Conservation (phyloP, 53 echinoderm and acorn worm species). For the Apostichopus leukothele region DNA sequence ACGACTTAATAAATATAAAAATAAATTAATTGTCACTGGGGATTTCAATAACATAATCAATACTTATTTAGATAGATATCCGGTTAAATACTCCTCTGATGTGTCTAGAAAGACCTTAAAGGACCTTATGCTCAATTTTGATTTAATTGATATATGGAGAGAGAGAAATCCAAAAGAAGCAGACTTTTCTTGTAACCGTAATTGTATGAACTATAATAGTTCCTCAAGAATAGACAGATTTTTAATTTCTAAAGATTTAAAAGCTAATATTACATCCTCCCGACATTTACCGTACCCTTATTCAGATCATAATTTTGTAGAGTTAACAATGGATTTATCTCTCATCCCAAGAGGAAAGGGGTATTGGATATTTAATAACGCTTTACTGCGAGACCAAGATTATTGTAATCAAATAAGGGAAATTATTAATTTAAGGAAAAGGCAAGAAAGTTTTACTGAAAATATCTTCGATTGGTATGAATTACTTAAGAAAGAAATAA, state of each 20-base stretch:
- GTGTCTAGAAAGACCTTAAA: background rate
- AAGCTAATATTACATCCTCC: background rate
- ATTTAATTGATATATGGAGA: background rate
- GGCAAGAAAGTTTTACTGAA: background rate
- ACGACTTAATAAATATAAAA: background rate
- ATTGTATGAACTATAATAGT: background rate
- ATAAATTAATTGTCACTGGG: background rate
- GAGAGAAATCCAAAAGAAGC: background rate
- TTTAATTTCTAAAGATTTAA: background rate
- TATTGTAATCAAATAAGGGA: background rate
- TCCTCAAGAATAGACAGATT: constrained; percentile 9
- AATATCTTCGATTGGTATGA: background rate
- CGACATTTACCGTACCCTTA: background rate
- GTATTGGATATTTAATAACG: constrained; percentile 9
- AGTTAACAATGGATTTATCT: background rate
- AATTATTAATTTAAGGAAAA: background rate
- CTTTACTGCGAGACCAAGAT: background rate
- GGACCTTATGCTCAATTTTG: background rate
- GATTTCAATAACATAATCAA: background rate
- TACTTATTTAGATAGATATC: background rate
- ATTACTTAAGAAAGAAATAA: background rate
- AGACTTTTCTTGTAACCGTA: background rate
- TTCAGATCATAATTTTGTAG: background rate
- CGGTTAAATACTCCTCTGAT: background rate
- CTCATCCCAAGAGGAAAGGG: background rate